Conservation (phyloP, 2,888 invertebrate species). For the Hirtodrosophila confusa region DNA sequence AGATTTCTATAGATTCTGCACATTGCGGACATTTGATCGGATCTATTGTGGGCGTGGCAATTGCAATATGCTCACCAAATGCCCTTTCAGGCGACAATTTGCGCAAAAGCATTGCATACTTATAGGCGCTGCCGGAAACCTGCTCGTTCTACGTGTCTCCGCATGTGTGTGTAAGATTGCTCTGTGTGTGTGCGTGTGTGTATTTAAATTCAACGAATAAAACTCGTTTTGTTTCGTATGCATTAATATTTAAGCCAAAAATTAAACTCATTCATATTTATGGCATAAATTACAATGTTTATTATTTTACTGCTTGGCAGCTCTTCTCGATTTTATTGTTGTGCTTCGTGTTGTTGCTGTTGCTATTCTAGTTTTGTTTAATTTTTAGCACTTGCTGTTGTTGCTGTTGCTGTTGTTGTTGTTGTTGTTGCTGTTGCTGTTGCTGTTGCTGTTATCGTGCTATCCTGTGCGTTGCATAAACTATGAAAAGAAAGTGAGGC, state of each 20-base stretch:
- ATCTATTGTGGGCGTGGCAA: slow-evolving; percentile 22
- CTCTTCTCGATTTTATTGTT: neutral
- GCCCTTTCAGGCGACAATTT: slow-evolving; percentile 20
- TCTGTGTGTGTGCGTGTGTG: slow-evolving; percentile 5
- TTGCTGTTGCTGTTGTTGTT: slow-evolving; percentile 1
- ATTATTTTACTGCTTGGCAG: slow-evolving; percentile 27
- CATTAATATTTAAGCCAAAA: slow-evolving; percentile 43
- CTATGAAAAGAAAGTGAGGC: slow-evolving; percentile 17
- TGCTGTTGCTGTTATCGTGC: neutral
- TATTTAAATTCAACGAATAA: slow-evolving; percentile 24
- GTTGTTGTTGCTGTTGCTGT: slow-evolving; percentile 5
- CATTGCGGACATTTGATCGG: slow-evolving; percentile 3
- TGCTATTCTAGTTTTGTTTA: neutral
- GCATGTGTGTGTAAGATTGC: neutral
- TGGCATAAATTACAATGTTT: slow-evolving; percentile 39
- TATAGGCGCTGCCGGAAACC: slow-evolving; percentile 40
- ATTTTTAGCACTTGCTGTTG: no score
- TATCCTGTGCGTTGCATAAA: slow-evolving; percentile 14
- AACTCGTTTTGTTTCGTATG: slow-evolving; percentile 9
- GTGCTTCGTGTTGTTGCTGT: slow-evolving; percentile 8
- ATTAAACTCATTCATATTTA: slow-evolving; percentile 53
- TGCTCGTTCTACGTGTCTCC: neutral
- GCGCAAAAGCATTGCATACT: slow-evolving; percentile 36
- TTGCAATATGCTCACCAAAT: no score
- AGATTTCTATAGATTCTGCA: slow-evolving; percentile 21